Base-by-base conservation (phyloP, 2,113 vertebrate species). In the Pomatostomus ruficeps region DNA sequence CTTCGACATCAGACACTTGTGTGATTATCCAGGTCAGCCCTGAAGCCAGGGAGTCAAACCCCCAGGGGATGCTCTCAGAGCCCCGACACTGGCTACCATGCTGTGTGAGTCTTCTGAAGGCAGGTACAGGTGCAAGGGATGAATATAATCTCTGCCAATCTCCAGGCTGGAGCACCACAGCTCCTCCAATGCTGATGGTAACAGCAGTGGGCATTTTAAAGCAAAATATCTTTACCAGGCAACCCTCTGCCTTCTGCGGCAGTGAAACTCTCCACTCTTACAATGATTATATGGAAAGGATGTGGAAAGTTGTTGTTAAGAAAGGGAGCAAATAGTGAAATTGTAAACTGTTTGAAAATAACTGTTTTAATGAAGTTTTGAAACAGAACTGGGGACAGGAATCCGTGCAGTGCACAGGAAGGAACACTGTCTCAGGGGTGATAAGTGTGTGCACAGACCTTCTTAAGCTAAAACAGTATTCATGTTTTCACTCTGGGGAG, bases 391-490 rank as follows among this genome's bases (percentile, higher is more conserved):
- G 40, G 29, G n/a, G 57, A 52, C 43, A 65, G 38, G 71, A 86
- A 45, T 31, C n/a, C 19, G 11, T 28, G 24, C 26, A 55, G 57
- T 25, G 33, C 40, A 59, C 4, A 40, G 58, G 25, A 74, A 10
- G 19, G 29, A 88, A 17, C 29, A 16, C 25, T 82, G 35, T 25
- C 36, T 81, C 25, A 11, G 45, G 12, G 21, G 8, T n/a, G 28
- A 23, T 29, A 38, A 0, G 0, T 40, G 49, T 3, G 0, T 14
- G 10, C 40, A 55, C 29, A 43, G 62, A 46, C 18, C 29, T 61
- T 59, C 48, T 40, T 42, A 10, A 29, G 28, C 42, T 76, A 4
- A 31, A 78, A 29, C 3, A 51, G 5, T 35, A 15, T n/a, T 58
- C 46, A 25, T 0, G 0, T 38, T 62, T 90, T 66, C 54, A 29